Percentiles rank a stretch among this genome's conserved stretches.
phyloP scores from a whole-genome alignment of 2,888 invertebrate genomes.

The Malthinus flaveolus region DNA sequence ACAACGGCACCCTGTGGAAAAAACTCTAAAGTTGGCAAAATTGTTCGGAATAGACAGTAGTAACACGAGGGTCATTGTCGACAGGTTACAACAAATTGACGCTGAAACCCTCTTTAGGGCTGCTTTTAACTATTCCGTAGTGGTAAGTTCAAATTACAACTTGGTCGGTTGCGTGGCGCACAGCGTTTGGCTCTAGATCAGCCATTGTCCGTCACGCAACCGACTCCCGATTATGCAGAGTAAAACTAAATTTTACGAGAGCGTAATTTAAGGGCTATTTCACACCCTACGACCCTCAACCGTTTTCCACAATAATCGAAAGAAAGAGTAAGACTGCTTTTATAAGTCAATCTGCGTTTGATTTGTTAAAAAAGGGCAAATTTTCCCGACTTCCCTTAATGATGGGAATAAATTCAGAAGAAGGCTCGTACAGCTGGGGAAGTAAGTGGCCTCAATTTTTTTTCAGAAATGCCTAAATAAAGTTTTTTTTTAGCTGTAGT shows the following conservation, averaged over 20 bases:
- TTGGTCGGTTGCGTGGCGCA: no score
- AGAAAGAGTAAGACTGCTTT: constrained; percentile 6
- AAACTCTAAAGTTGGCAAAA: not conserved
- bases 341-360: constrained; percentile 2
- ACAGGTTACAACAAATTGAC: constrained; percentile 11
- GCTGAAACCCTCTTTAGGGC: constrained; percentile 2
- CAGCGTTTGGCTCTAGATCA: no score
- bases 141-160: not conserved
- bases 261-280: constrained; percentile 12
- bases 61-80: not conserved
- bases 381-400: constrained; percentile 17
- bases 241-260: not conserved
- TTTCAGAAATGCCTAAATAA: not conserved
- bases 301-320: constrained; percentile 21
- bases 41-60: constrained; percentile 7
- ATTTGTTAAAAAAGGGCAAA: constrained; percentile 2
- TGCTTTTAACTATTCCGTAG: constrained; percentile 12
- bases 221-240: no score
- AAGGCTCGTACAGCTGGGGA: constrained; percentile 8
- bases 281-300: constrained; percentile 10
- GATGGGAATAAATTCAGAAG: constrained; percentile 16
- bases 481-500: not conserved
- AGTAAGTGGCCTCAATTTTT: not conserved
- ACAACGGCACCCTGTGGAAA: constrained; percentile 10
- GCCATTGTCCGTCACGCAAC: no score